A percentile compares a stretch with the other conserved stretches of the same genome.
These are phyloP conservation scores for Falco naumanni DNA, from an alignment of 2,797 vertebrate genomes.

Conservation along the genomic window DNA sequence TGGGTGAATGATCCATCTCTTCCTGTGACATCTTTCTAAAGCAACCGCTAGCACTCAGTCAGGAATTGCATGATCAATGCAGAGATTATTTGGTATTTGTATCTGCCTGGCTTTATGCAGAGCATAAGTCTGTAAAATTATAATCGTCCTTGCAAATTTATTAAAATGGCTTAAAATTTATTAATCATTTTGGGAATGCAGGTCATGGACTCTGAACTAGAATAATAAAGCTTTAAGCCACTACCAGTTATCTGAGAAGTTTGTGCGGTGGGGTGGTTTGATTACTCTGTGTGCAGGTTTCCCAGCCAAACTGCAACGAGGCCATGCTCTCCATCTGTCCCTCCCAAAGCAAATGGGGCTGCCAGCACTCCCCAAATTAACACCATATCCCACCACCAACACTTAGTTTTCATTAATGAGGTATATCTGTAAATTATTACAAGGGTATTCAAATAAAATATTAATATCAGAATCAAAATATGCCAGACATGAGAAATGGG, in stretches of 20 bases:
- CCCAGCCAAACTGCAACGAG: background rate
- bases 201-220: conserved; percentile 27
- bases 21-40: background rate
- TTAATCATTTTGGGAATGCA: conserved; percentile 33
- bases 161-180: conserved; percentile 33
- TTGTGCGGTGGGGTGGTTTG: background rate
- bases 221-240: conserved; percentile 36
- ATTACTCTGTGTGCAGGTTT: background rate
- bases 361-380: background rate
- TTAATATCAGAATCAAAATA: conserved; percentile 6
- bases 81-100: conserved; percentile 53
- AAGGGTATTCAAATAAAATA: background rate
- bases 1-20: background rate
- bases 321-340: background rate
- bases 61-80: background rate
- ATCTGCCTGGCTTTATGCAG: conserved; percentile 28
- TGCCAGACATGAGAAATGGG: conserved; percentile 6
- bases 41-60: background rate
- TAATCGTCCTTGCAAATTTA: background rate
- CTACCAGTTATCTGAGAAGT: background rate
- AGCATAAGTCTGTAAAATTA: conserved; percentile 20
- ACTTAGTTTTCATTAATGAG: background rate
- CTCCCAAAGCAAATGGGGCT: background rate
- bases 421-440: background rate
- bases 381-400: background rate